phyloP scores from a whole-genome alignment of 2,113 vertebrate species.

The Corydoras maculifer region DNA sequence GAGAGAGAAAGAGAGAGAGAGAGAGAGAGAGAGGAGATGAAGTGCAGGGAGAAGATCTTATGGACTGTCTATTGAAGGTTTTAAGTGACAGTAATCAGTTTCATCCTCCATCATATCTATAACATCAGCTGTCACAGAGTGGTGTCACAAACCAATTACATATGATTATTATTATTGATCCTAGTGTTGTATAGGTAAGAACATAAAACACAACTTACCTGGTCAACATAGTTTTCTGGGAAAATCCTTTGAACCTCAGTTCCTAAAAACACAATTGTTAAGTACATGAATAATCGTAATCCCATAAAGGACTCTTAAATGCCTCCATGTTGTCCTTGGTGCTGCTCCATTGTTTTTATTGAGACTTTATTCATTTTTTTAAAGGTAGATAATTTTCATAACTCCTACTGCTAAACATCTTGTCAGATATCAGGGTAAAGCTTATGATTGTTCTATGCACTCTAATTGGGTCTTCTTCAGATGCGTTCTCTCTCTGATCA shows the following conservation, averaged over 20 bases:
- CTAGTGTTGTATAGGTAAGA: background rate
- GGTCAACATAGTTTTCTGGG: conserved; percentile 34
- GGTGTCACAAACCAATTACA: too few relatives aligned
- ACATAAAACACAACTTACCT: conserved; percentile 27
- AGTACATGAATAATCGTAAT: background rate
- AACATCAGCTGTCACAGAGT: too few relatives aligned
- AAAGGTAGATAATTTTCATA: too few relatives aligned
- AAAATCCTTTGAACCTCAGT: conserved; percentile 32
- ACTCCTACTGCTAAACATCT: background rate
- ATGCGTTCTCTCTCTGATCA: too few relatives aligned
- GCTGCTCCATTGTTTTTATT: too few relatives aligned
- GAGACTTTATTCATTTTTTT: too few relatives aligned
- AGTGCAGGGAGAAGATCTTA: conserved; percentile 5
- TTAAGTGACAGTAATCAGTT: too few relatives aligned
- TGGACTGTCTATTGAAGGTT: background rate
- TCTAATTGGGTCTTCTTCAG: background rate
- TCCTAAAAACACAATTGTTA: conserved; percentile 23
- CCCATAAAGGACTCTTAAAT: background rate
- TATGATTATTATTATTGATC: too few relatives aligned
- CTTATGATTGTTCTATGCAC: background rate
- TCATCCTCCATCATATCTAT: too few relatives aligned
- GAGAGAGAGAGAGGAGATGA: background rate
- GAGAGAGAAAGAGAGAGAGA: conserved; percentile 35
- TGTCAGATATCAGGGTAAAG: background rate
- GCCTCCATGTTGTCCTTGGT: too few relatives aligned